phyloP scores from a whole-genome alignment of 2,888 invertebrate genomes.

The Noctua pronuba region DNA sequence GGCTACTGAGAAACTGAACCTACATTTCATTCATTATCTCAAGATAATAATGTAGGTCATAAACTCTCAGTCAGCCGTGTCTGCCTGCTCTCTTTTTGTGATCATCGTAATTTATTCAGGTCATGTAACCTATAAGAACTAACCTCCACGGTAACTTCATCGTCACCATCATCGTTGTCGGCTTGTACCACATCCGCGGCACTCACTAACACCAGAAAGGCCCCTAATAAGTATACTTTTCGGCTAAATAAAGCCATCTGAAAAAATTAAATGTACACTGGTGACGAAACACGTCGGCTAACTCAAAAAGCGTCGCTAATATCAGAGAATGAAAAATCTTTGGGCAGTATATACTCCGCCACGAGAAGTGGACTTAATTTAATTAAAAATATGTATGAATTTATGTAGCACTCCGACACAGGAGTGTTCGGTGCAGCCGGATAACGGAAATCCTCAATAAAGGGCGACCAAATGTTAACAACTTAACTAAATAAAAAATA shows the following conservation, averaged over 20 bases:
- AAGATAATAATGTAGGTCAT: constrained; percentile 57
- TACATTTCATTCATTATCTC: constrained; percentile 46
- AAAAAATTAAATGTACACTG: constrained; percentile 67
- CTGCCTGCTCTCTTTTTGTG: constrained; percentile 1
- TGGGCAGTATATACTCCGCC: constrained; percentile 41
- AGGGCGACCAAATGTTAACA: constrained; percentile 61
- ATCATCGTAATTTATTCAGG: constrained; percentile 66
- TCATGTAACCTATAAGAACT: constrained; percentile 76
- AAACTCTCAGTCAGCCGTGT: constrained; percentile 8
- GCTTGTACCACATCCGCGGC: constrained; percentile 70
- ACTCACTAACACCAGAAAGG: constrained; percentile 77
- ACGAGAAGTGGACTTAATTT: constrained; percentile 60
- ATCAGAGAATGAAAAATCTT: constrained; percentile 32
- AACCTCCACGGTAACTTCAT: constrained; percentile 86
- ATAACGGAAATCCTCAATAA: constrained; percentile 87
- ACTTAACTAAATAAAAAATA: constrained; percentile 50
- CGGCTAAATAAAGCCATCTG: constrained; percentile 85
- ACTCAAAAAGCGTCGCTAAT: constrained; percentile 36
- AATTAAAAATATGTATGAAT: constrained; percentile 62
- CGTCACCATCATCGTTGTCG: constrained; percentile 77
- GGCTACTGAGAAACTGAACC: constrained; percentile 9
- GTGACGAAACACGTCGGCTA: constrained; percentile 57
- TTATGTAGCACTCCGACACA: constrained; percentile 47
- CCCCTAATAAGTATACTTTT: constrained; percentile 76
- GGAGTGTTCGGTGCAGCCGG: constrained; percentile 71